phyloP scores from a whole-genome alignment of 1,140 invertebrate species.

The Drosophila tristis region DNA sequence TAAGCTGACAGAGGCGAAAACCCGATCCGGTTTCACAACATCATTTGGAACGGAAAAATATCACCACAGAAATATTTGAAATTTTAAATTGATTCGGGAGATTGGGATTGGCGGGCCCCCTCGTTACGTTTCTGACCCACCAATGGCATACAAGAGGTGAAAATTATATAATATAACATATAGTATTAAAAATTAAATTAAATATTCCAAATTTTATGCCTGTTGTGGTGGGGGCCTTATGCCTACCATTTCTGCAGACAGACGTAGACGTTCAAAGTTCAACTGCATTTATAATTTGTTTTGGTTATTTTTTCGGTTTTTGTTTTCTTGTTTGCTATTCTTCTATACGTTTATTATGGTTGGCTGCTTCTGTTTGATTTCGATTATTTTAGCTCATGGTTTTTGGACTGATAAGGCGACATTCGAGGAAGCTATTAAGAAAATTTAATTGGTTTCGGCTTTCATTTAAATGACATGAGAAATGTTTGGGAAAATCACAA shows the following conservation, averaged over 20 bases:
- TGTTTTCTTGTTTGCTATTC: not conserved
- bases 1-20: conserved; percentile 22
- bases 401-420: no score
- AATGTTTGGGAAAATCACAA: no score
- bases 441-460: no score
- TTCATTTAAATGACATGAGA: no score
- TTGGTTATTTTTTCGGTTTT: conserved; percentile 3
- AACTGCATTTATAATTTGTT: conserved; percentile 31
- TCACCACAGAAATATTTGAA: conserved; percentile 9
- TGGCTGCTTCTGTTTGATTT: no score
- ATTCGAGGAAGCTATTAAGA: no score
- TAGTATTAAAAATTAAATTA: conserved; percentile 10
- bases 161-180: not conserved
- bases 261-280: conserved; percentile 75
- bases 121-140: conserved; percentile 19
- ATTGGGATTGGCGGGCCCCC: not conserved
- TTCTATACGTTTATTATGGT: not conserved
- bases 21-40: conserved; percentile 54
- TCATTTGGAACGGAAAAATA: conserved; percentile 23
- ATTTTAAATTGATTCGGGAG: not conserved
- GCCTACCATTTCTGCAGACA: conserved; percentile 23
- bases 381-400: no score
- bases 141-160: conserved; percentile 7
- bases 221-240: no score
- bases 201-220: conserved; percentile 20